These are phyloP conservation scores for Pseudopipra pipra DNA, from an alignment of 2,113 vertebrate species.

Conservation along the genomic window DNA sequence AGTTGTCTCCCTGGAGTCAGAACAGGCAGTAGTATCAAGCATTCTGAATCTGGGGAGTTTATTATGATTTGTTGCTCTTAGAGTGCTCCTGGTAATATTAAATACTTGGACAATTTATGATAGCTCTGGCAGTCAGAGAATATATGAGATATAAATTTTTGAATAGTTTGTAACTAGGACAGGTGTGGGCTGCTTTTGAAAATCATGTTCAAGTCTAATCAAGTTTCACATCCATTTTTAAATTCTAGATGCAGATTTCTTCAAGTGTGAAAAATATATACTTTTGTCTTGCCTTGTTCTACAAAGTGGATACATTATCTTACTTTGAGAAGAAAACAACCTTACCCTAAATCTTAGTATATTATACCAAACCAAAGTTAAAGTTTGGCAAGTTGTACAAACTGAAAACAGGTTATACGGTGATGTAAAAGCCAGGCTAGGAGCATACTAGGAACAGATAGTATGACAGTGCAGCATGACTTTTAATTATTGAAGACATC, in stretches of 20 bases:
- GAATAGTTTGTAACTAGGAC: background rate
- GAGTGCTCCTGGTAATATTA: background rate
- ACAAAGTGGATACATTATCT: background rate
- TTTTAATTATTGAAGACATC: background rate
- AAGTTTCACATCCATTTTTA: background rate
- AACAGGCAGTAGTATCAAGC: background rate
- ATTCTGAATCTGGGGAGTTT: background rate
- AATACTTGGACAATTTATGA: background rate
- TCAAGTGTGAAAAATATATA: background rate
- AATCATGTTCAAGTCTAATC: background rate
- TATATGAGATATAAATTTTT: background rate
- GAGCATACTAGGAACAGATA: background rate
- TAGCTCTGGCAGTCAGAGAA: background rate
- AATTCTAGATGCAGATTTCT: background rate
- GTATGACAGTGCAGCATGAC: background rate
- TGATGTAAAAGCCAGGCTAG: background rate
- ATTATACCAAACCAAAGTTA: background rate
- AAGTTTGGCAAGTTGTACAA: background rate
- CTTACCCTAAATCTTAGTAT: background rate
- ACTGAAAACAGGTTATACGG: background rate
- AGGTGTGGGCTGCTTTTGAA: background rate
- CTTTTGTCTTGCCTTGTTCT: background rate
- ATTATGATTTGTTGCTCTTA: background rate
- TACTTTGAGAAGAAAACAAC: background rate
- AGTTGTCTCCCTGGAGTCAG: background rate